Percentiles rank a stretch among this genome's conserved stretches.
These are phyloP conservation scores for Tinea pellionella DNA, from an alignment of 2,888 invertebrate species.

Conservation along the genomic window DNA sequence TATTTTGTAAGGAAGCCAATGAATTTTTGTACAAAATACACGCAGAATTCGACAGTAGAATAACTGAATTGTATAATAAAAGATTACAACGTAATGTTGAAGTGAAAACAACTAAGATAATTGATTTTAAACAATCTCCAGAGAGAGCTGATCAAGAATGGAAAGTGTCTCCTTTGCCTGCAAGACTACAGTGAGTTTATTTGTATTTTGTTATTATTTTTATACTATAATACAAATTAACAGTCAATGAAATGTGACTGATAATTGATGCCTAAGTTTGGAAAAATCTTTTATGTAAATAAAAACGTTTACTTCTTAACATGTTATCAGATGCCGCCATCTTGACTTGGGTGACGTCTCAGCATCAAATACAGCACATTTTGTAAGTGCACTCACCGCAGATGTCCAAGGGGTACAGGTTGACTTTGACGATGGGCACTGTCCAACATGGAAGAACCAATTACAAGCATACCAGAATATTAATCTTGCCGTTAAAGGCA, in stretches of 20 bases:
- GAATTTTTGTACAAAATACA: slow-evolving; percentile 67
- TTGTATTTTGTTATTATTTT: too few species aligned
- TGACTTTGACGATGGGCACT: slow-evolving; percentile 80
- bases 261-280: too few species aligned
- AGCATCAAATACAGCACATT: slow-evolving; percentile 69
- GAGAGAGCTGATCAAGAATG: slow-evolving; percentile 59
- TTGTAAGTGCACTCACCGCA: slow-evolving; percentile 62
- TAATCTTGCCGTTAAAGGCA: slow-evolving; percentile 61
- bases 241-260: neutral
- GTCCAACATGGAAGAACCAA: slow-evolving; percentile 78
- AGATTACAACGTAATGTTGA: slow-evolving; percentile 43
- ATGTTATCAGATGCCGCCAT: slow-evolving; percentile 57
- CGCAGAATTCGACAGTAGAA: slow-evolving; percentile 53
- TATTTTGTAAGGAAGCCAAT: slow-evolving; percentile 69
- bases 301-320: neutral
- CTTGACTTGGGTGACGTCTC: slow-evolving; percentile 76
- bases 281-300: too few species aligned
- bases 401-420: slow-evolving; percentile 73
- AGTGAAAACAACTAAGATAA: slow-evolving; percentile 28
- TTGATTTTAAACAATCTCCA: slow-evolving; percentile 51
- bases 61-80: slow-evolving; percentile 53
- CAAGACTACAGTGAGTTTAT: slow-evolving; percentile 55
- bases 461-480: slow-evolving; percentile 73
- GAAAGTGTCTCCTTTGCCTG: slow-evolving; percentile 70
- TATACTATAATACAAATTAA: neutral